Evolutionary conservation across 2,888 invertebrate genomes (phyloP), one percentile per base, ranked within the genome.

Genomic region (Frankliniella intonsa): DNA sequence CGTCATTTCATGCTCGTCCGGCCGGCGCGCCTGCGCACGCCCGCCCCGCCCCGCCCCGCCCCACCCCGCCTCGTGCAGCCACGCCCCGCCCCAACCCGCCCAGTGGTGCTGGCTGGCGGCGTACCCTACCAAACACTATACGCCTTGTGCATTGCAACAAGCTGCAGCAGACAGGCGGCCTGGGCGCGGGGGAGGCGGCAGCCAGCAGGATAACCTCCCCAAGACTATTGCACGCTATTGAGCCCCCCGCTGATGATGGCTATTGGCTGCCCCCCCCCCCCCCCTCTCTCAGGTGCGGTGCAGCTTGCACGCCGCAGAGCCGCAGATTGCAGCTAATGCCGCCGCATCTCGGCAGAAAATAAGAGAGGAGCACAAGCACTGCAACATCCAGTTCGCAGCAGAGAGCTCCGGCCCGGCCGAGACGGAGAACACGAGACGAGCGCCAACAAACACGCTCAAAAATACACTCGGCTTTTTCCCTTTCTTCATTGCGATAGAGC

Each of bases 21-120:
- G 22, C 69, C 69, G 69, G 9, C 69, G n/a, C 65, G n/a, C 55
- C 55, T 14, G 55, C 55, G 2, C 11, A 17, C 55, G 11, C 50
- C 80, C 80, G 82, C 80, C 83, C 80, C 81, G 82, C 55, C 50
- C 55, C 80, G 81, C 80, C 80, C 80, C 80, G 81, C 80, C 51
- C 69, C 22, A 55, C 55, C 17, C n/a, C 9, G 69, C 69, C 11
- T 11, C 69, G 69, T 22, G 10, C 65, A 1, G 65, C 65, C 10
- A 22, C n/a, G 69, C 69, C 69, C 22, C n/a, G 22, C 69, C 19
- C 22, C n/a, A 11, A 10, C 62, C 62, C 11, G 62, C 62, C 12
- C 38, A 38, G 3, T 38, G 38, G 38, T 38, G 38, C 38, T 38
- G 38, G 38, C 5, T 38, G 38, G 3, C 5, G 38, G 38, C 5